Conservation (phyloP, 1,140 invertebrate genomes). For the Bombyx mori region DNA sequence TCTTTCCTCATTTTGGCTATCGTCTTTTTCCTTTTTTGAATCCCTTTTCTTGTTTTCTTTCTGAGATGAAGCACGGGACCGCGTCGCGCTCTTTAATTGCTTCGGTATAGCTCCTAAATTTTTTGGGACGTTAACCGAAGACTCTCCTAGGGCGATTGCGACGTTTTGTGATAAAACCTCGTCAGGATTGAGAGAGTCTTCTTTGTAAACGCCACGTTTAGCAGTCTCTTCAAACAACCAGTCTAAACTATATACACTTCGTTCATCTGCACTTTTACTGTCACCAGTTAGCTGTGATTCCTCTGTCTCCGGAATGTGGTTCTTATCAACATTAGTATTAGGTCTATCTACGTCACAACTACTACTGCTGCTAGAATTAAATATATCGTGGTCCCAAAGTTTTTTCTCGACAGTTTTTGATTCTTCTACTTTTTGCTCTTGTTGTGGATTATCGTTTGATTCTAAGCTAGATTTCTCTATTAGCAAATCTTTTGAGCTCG, state of each 20-base stretch:
- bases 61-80: slow-evolving; percentile 62
- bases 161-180: slow-evolving; percentile 46
- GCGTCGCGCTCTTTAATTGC: slow-evolving; percentile 70
- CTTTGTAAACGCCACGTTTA: slow-evolving; percentile 24
- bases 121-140: slow-evolving; percentile 64
- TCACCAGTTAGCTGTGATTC: slow-evolving; percentile 54
- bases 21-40: slow-evolving; percentile 60
- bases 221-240: slow-evolving; percentile 62
- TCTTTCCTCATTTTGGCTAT: slow-evolving; percentile 55
- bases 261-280: slow-evolving; percentile 61
- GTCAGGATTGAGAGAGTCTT: slow-evolving; percentile 25
- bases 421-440: slow-evolving; percentile 37
- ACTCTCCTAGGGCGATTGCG: slow-evolving; percentile 50
- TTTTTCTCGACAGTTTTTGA: slow-evolving; percentile 53
- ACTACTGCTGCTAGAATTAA: slow-evolving; percentile 73
- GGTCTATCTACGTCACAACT: slow-evolving; percentile 64
- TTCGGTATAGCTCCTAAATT: slow-evolving; percentile 84
- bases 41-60: slow-evolving; percentile 69
- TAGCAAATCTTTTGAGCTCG: slow-evolving; percentile 76
- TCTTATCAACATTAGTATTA: slow-evolving; percentile 37
- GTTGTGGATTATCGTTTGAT: slow-evolving; percentile 58
- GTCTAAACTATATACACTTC: slow-evolving; percentile 63
- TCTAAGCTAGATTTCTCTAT: slow-evolving; percentile 72
- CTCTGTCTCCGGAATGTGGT: slow-evolving; percentile 44
- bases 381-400: slow-evolving; percentile 68